phyloP scores from a whole-genome alignment of 2,888 invertebrate species.

The Orthosia incerta region DNA sequence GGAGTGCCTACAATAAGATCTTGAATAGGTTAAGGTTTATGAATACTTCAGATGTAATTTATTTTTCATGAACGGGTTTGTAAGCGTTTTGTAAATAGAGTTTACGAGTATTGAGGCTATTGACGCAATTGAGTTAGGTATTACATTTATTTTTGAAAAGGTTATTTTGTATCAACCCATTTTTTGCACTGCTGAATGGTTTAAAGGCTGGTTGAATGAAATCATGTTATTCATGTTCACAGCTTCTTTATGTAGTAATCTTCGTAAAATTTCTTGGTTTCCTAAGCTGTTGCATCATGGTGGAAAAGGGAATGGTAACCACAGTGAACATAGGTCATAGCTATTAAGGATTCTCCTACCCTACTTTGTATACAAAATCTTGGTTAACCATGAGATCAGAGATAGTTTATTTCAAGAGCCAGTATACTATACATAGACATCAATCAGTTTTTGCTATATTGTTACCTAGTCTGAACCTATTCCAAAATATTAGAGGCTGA shows the following conservation, averaged over 20 bases:
- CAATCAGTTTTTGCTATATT: too few species aligned
- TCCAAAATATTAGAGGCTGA: too few species aligned
- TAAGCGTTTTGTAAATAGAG: conserved; percentile 29
- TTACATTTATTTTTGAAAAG: conserved; percentile 30
- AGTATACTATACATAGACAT: too few species aligned
- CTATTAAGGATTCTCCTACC: too few species aligned
- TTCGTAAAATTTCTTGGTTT: neutral
- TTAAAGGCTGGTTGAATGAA: neutral
- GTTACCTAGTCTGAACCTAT: too few species aligned
- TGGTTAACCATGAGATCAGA: neutral
- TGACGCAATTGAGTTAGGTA: conserved; percentile 19
- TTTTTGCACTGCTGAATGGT: conserved; percentile 1
- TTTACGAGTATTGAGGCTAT: conserved; percentile 14
- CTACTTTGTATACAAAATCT: too few species aligned
- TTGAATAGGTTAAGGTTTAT: conserved; percentile 36
- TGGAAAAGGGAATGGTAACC: neutral
- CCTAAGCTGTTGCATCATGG: neutral
- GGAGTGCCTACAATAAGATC: conserved; percentile 19
- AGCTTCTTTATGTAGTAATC: neutral
- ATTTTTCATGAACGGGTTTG: conserved; percentile 33
- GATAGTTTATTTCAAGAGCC: too few species aligned
- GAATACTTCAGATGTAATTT: conserved; percentile 29
- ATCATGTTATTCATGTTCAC: neutral
- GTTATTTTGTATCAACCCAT: conserved; percentile 1
- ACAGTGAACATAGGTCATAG: too few species aligned